Evolutionary conservation across 35 echinoderm and acorn worm species (phyloP).

Genomic region (Amphiura filiformis): DNA sequence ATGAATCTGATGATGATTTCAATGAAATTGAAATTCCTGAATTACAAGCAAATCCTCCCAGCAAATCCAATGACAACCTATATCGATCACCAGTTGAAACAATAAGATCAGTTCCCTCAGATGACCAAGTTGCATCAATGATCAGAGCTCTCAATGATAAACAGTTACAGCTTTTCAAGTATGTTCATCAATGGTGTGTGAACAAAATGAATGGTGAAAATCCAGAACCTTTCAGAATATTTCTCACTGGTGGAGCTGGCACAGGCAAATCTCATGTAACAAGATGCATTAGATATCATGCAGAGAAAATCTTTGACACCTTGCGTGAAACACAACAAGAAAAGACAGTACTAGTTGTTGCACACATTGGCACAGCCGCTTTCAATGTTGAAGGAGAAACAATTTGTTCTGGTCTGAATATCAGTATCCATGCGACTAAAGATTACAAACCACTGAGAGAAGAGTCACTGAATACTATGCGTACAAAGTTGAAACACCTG

Average conservation of each 20-base stretch:
- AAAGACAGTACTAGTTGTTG: constrained; percentile 35
- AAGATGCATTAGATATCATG: constrained; percentile 53
- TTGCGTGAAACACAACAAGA: constrained; percentile 19
- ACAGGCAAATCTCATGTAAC: constrained; percentile 47
- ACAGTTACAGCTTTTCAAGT: constrained; percentile 40
- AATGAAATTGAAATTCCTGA: constrained; percentile 1
- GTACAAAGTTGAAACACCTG: background rate
- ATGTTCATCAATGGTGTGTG: constrained; percentile 38
- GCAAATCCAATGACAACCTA: background rate
- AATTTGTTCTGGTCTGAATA: constrained; percentile 40
- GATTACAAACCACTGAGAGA: constrained; percentile 21
- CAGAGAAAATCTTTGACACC: constrained; percentile 24
- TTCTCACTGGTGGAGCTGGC: constrained; percentile 50
- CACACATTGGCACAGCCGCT: constrained; percentile 51
- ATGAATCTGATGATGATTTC: background rate
- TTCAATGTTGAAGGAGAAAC: constrained; percentile 53
- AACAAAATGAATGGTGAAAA: constrained; percentile 35
- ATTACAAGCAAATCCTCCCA: background rate
- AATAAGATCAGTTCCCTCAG: constrained; percentile 12
- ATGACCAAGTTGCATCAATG: constrained; percentile 14
- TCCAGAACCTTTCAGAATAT: constrained; percentile 35
- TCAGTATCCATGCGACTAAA: constrained; percentile 9
- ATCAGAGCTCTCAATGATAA: constrained; percentile 44
- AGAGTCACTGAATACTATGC: constrained; percentile 27
- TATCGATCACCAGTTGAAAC: constrained; percentile 2